Evolutionary conservation across 2,888 invertebrate species (phyloP).

Genomic region (Microctonus hyperodae): DNA sequence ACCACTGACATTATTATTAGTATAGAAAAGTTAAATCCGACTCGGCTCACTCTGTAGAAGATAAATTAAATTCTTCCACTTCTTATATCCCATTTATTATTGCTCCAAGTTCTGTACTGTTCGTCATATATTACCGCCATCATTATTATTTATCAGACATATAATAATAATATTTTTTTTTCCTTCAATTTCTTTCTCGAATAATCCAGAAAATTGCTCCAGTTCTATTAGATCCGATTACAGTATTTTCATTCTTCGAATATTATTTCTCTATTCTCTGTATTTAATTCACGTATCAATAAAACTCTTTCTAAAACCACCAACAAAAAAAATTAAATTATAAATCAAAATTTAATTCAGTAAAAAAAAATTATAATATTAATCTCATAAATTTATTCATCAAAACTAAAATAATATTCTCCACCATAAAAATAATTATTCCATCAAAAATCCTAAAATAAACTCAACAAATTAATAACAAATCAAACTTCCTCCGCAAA

Average conservation of each 20-base stretch:
- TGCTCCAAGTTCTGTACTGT: neutral
- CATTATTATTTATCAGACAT: neutral
- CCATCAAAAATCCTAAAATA: too few species aligned
- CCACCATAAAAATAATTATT: too few species aligned
- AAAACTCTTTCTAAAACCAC: too few species aligned
- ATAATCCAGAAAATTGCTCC: neutral
- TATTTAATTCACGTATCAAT: too few species aligned
- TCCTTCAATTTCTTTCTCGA: neutral
- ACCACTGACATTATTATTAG: neutral
- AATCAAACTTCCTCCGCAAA: too few species aligned
- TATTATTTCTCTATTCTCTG: slow-evolving; percentile 15
- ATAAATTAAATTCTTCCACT: slow-evolving; percentile 19
- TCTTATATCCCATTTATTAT: slow-evolving; percentile 14
- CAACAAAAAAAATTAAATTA: too few species aligned
- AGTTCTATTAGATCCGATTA: neutral
- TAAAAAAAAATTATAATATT: too few species aligned
- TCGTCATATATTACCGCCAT: neutral
- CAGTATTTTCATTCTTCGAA: neutral
- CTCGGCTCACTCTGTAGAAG: neutral
- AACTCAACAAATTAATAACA: too few species aligned
- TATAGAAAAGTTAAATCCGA: slow-evolving; percentile 2
- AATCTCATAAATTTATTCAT: too few species aligned
- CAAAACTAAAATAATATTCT: too few species aligned
- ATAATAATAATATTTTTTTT: neutral
- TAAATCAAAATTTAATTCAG: too few species aligned